These are phyloP conservation scores for Poecile montanus DNA, from an alignment of 2,797 vertebrate species.

Conservation along the genomic window DNA sequence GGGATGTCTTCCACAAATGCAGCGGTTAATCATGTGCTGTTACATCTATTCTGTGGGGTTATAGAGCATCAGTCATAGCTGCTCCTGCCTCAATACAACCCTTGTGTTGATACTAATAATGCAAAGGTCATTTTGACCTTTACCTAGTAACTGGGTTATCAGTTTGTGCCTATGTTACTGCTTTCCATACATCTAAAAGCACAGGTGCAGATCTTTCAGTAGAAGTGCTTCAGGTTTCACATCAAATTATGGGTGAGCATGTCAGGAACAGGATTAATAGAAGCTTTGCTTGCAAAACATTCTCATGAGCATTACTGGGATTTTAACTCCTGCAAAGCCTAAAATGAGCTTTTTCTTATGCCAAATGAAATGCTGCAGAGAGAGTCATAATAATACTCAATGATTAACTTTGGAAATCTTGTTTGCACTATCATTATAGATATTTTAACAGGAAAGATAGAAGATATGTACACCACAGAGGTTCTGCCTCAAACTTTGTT, in stretches of 20 bases:
- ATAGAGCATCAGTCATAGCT: not conserved
- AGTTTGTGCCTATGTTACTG: not conserved
- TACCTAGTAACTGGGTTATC: not conserved
- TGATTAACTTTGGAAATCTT: constrained; percentile 26
- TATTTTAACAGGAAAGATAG: not conserved
- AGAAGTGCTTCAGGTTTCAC: constrained; percentile 15
- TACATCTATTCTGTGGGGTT: not conserved
- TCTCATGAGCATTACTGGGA: constrained; percentile 47
- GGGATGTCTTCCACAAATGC: not conserved
- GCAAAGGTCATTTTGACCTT: constrained; percentile 41
- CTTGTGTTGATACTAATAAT: not conserved
- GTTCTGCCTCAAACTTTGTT: not conserved
- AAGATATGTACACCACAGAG: not conserved
- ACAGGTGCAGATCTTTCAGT: constrained; percentile 53
- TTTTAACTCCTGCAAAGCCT: constrained; percentile 55
- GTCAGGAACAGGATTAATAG: constrained; percentile 47
- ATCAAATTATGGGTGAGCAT: constrained; percentile 21
- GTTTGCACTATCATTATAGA: not conserved
- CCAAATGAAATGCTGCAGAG: constrained; percentile 31
- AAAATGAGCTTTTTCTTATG: constrained; percentile 41
- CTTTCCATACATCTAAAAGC: not conserved
- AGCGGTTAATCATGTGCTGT: not conserved
- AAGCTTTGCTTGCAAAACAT: constrained; percentile 38
- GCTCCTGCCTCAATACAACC: not conserved
- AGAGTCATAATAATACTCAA: not conserved